Conservation (phyloP, 2,797 vertebrate genomes). For the Acridotheres tristis region DNA sequence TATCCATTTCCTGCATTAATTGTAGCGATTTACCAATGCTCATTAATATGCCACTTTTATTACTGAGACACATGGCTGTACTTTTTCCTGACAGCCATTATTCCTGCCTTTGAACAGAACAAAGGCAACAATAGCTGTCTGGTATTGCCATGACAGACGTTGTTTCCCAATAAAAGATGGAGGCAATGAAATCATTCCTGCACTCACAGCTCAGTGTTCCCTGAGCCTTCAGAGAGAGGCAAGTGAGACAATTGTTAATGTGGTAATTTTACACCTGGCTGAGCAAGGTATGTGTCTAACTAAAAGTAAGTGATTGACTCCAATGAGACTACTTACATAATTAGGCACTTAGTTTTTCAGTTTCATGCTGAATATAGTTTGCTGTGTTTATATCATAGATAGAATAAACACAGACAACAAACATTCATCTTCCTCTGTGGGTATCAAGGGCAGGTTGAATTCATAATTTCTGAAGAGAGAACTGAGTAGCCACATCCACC, state of each 20-base stretch:
- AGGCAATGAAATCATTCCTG: slow-evolving; percentile 20
- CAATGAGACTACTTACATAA: not conserved
- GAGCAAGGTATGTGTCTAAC: slow-evolving; percentile 31
- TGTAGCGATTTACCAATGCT: not conserved
- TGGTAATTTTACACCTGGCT: slow-evolving; percentile 47
- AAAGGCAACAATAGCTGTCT: not conserved
- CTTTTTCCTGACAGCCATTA: slow-evolving; percentile 14
- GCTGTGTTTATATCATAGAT: not conserved
- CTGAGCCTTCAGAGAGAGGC: not conserved
- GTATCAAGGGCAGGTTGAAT: not conserved
- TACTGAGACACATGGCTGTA: not conserved
- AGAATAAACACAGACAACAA: not conserved
- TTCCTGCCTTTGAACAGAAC: slow-evolving; percentile 35
- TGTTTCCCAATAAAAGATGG: slow-evolving; percentile 20
- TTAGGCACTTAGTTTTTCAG: not conserved
- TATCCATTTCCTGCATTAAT: not conserved
- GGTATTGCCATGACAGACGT: not conserved
- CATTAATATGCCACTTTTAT: slow-evolving; percentile 23
- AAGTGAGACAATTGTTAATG: not conserved
- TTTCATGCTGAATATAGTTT: not conserved
- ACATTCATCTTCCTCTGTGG: not conserved
- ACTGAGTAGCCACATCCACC: not conserved
- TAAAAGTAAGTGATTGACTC: slow-evolving; percentile 24
- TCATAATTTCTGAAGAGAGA: not conserved
- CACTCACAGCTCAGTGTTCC: not conserved